These are phyloP conservation scores for Lacanobia oleracea DNA, from an alignment of 2,888 invertebrate genomes.

Conservation along the genomic window DNA sequence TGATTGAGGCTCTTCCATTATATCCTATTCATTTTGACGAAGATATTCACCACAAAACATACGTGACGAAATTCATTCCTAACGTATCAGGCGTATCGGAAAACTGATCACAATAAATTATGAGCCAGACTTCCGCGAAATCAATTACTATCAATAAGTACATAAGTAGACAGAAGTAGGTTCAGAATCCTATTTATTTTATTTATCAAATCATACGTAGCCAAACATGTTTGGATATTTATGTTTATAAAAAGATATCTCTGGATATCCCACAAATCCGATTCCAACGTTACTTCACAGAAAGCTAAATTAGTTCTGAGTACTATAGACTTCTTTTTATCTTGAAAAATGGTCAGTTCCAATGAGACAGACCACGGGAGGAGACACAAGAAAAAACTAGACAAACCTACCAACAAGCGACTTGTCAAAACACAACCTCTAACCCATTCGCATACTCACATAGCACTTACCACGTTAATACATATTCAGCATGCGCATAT, in stretches of 20 bases:
- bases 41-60: constrained; percentile 20
- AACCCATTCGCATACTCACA: constrained; percentile 14
- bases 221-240: not conserved
- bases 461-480: constrained; percentile 25
- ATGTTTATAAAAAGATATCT: not conserved
- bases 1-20: too few relatives aligned
- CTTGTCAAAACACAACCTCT: not conserved
- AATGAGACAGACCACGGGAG: not conserved
- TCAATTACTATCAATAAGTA: constrained; percentile 7
- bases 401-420: not conserved
- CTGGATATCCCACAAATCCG: not conserved
- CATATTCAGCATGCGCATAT: constrained; percentile 32
- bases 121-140: not conserved
- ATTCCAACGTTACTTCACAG: too few relatives aligned
- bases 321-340: too few relatives aligned
- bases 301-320: too few relatives aligned
- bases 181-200: too few relatives aligned
- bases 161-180: not conserved
- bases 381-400: not conserved
- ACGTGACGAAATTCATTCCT: not conserved
- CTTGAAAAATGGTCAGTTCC: too few relatives aligned
- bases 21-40: constrained; percentile 32
- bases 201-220: not conserved
- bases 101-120: constrained; percentile 7
- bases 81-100: constrained; percentile 1